Conservation (phyloP, 2,113 vertebrate genomes). For the Limnothrissa miodon region DNA sequence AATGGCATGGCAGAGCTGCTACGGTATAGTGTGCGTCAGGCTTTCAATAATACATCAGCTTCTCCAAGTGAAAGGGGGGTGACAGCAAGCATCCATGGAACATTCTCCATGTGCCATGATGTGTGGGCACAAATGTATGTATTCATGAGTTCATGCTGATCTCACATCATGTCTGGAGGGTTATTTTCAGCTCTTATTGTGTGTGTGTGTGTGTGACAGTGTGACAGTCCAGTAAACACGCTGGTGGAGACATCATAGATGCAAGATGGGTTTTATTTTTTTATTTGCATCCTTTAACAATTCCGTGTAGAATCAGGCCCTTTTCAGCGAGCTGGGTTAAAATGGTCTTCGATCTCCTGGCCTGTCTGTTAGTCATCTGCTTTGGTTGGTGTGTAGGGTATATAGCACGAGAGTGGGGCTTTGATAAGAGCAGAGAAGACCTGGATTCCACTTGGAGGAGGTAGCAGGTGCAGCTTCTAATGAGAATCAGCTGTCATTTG, state of each 20-base stretch:
- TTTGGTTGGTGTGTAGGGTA: neutral
- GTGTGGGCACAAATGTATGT: neutral
- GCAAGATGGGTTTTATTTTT: neutral
- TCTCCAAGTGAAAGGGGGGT: conserved; percentile 26
- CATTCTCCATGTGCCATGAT: conserved; percentile 22
- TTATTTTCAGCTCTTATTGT: neutral
- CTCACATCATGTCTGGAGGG: neutral
- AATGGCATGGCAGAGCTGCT: neutral
- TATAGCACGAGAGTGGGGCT: neutral
- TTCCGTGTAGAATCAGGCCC: neutral
- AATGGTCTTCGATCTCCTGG: neutral
- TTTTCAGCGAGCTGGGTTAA: neutral
- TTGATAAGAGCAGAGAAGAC: neutral
- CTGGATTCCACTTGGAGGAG: neutral
- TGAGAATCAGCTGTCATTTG: conserved; percentile 15
- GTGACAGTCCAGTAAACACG: neutral
- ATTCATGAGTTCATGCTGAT: neutral
- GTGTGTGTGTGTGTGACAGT: neutral
- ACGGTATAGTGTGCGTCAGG: neutral
- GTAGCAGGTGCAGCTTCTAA: conserved; percentile 12
- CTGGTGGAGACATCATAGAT: neutral
- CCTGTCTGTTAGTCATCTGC: neutral
- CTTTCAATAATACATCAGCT: conserved; percentile 43
- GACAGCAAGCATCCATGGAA: conserved; percentile 32
- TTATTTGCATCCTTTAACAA: neutral